Base-by-base conservation (phyloP, 2,888 invertebrate species). In the Nymphalis c-album region DNA sequence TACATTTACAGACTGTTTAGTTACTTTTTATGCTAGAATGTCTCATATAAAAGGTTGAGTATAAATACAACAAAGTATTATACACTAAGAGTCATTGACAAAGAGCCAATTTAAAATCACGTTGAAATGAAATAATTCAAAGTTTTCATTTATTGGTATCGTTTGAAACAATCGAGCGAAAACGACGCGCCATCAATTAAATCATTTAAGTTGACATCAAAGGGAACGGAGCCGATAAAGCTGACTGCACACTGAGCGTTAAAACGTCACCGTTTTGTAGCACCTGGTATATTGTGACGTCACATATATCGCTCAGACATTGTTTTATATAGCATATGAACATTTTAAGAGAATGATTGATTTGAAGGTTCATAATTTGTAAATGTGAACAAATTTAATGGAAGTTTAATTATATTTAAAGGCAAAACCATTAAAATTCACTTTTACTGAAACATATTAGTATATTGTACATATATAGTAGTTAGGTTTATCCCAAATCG, bases 191-290 rank as follows among this genome's bases (percentile, higher is more conserved):
- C 60, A 67, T 71, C 73, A 71, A 73, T 73, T 71, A 68, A 63
- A 69, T 70, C 62, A 69, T 64, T 72, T 67, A 66, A 72, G 71
- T 57, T 68, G 65, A 50, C 65, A 68, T 67, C 67, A 68, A 65
- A 71, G 63, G 63, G 57, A 68, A 60, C 60, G 51, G 53, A 45
- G 61, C 58, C 51, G 58, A 22, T 63, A 53, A 63, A 45, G 67
- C 59, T 63, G 63, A 31, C 18, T 53, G 18, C 59, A 63, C 60
- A 63, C 53, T 46, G 50, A 26, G 46, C 26, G 20, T 46, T 53
- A 55, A 18, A 18, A n/a, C 5, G 17, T 3, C 17, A 6, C n/a
- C 17, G 13, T 35, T 26, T 31, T n/a, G 7, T 61, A 17, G 16
- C 35, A 57, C 26, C 57, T 57, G 40, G 40, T 40, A 17, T 13